phyloP scores from a whole-genome alignment of 2,113 vertebrate species.

The Scytalopus superciliaris region DNA sequence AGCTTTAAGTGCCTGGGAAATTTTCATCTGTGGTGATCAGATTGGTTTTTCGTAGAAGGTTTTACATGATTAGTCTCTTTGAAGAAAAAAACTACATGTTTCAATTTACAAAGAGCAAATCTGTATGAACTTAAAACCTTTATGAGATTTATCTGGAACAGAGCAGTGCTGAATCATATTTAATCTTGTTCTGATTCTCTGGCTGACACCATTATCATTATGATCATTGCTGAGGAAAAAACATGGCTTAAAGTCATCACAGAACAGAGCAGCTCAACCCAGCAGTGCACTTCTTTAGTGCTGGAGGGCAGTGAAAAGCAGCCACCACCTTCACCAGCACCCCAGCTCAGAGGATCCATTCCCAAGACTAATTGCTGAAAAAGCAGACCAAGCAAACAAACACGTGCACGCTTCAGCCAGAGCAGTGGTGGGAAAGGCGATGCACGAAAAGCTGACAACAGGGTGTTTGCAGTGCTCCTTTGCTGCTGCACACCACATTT shows the following conservation, averaged over 20 bases:
- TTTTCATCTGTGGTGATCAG: background rate
- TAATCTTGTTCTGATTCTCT: background rate
- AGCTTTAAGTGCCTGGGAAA: background rate
- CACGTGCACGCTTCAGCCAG: slow-evolving; percentile 25
- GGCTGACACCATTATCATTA: background rate
- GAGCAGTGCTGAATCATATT: background rate
- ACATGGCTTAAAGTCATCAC: background rate
- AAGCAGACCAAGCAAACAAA: slow-evolving; percentile 40
- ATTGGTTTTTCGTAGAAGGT: background rate
- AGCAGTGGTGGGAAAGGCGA: background rate
- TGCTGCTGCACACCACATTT: background rate
- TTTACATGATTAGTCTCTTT: background rate
- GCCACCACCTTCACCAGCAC: slow-evolving; percentile 31
- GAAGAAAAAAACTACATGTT: background rate
- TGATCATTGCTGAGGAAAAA: background rate
- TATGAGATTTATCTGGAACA: background rate
- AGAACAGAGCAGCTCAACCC: background rate
- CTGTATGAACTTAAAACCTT: background rate
- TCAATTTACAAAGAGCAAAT: background rate
- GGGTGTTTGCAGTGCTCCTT: background rate
- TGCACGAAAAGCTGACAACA: background rate
- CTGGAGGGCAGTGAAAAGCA: background rate
- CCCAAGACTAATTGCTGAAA: background rate
- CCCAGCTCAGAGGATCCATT: background rate
- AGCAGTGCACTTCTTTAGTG: background rate